A percentile compares a stretch with the other conserved stretches of the same genome.
These are phyloP conservation scores for Labroides dimidiatus DNA, from an alignment of 2,797 vertebrate species.

Conservation along the genomic window DNA sequence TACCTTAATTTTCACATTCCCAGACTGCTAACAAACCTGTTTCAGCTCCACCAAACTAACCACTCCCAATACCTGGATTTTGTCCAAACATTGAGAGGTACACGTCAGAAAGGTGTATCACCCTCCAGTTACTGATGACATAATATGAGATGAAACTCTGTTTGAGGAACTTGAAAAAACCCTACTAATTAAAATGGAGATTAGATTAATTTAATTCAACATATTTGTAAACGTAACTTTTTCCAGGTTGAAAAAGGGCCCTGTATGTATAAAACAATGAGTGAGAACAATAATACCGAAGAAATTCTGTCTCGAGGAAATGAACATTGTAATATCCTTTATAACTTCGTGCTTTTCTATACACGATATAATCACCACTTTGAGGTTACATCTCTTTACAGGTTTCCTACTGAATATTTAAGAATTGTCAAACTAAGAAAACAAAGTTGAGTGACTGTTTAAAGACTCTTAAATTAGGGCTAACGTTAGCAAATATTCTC, in stretches of 20 bases:
- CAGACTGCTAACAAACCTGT: background rate
- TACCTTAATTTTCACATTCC: background rate
- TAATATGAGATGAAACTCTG: background rate
- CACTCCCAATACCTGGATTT: slow-evolving; percentile 1
- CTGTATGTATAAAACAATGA: too few relatives aligned
- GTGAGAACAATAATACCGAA: too few relatives aligned
- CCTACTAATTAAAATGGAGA: background rate
- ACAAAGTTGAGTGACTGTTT: background rate
- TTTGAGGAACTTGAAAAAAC: background rate
- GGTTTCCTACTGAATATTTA: background rate
- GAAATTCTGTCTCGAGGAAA: background rate
- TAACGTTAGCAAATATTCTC: background rate
- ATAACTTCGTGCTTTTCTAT: background rate
- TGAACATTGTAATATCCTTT: background rate
- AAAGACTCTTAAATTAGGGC: background rate
- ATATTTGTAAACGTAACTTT: too few relatives aligned
- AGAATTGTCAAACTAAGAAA: background rate
- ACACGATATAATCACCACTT: background rate
- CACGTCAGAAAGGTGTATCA: background rate
- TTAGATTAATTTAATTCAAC: too few relatives aligned
- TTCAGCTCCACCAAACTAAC: background rate
- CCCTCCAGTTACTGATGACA: background rate
- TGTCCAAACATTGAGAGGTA: background rate
- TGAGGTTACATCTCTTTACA: background rate
- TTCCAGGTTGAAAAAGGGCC: too few relatives aligned